Evolutionary conservation across 2,113 vertebrate species (phyloP), one percentile per base, ranked within the genome.

Genomic region (Ictalurus punctatus): DNA sequence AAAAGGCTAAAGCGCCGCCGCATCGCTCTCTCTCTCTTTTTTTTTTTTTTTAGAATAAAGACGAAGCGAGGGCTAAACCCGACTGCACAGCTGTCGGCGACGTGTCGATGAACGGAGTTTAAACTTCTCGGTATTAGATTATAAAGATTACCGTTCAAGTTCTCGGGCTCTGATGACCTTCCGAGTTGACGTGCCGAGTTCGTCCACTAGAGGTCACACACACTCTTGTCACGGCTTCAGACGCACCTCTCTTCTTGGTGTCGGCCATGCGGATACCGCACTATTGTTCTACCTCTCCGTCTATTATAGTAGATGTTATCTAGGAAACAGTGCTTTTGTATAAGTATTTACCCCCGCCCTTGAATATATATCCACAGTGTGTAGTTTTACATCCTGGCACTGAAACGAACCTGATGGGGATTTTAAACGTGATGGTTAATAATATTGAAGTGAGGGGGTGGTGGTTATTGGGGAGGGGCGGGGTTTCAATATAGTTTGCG

Each of bases 171-270:
- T 65, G 54, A 67, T 61, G 16, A 23, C 58, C 37, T 61, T 71
- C 65, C 16, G 34, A 74, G 79, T 6, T 27, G 69, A 30, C 2
- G 17, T 78, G 74, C 92, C 74, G 1, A 0, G 0, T 84, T 67
- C 92, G 91, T 56, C 95, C 96, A 93, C 89, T 67, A 88, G 96
- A 92, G 94, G 95, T 89, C 95, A 95, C 92, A 93, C 90, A 92
- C 44, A 92, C 94, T 76, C 83, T 67, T 67, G 90, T 89, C 86
- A 76, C 58, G 8, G 82, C 82, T 73, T 67, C 65, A 1, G 48
- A 40, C 19, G 27, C 34, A 74, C 52, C 56, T 71, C 44, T 52
- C 17, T 71, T 44, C 76, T 78, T 30, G 37, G 80, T 30, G 73
- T 17, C 34, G 40, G 40, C 44, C 25, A 12, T 63, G 61, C 40